phyloP scores from a whole-genome alignment of 1,140 invertebrate genomes.

The Battus philenor region DNA sequence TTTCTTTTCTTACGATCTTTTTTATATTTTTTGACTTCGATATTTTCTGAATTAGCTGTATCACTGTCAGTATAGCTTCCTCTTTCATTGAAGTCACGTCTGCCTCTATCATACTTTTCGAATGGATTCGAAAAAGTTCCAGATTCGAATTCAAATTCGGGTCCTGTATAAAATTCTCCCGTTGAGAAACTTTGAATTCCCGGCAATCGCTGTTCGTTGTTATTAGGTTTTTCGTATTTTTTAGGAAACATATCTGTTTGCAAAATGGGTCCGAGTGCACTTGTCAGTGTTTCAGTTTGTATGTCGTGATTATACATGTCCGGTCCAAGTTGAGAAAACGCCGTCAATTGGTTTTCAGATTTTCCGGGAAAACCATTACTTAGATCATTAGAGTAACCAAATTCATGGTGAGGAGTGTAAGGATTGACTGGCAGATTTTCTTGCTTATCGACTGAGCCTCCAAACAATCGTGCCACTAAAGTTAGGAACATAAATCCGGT shows the following conservation, averaged over 20 bases:
- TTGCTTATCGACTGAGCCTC: constrained; percentile 57
- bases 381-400: not conserved
- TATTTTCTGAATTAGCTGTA: constrained; percentile 32
- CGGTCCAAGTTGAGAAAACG: not conserved
- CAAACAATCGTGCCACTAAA: constrained; percentile 76
- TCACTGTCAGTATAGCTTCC: constrained; percentile 29
- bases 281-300: not conserved
- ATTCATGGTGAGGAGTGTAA: constrained; percentile 15
- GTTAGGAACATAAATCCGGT: constrained; percentile 77
- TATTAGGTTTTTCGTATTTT: not conserved
- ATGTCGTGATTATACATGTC: not conserved
- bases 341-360: not conserved
- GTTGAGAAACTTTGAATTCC: not conserved
- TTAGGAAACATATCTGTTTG: not conserved
- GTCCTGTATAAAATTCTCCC: not conserved
- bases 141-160: constrained; percentile 7
- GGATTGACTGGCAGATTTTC: constrained; percentile 27
- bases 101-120: constrained; percentile 21
- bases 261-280: not conserved
- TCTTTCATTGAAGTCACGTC: constrained; percentile 21
- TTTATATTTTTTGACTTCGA: constrained; percentile 22
- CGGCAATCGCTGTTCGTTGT: not conserved
- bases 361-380: not conserved
- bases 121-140: constrained; percentile 15
- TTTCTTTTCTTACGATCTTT: constrained; percentile 24